Evolutionary conservation across 2,113 vertebrate genomes (phyloP).

Genomic region (Craseonycteris thonglongyai): DNA sequence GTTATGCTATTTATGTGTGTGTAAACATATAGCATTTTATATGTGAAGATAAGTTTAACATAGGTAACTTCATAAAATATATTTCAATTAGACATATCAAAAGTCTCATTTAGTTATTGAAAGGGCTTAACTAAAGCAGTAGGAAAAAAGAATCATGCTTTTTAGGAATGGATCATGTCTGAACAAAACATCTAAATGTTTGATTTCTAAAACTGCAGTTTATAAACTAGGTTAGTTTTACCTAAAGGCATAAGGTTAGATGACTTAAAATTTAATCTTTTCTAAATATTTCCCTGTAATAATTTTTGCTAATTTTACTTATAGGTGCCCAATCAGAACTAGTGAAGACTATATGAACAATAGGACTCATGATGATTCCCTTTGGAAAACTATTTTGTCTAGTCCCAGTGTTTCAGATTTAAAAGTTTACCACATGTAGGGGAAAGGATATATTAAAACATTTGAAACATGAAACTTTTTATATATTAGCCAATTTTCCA

Average conservation of each 20-base stretch:
- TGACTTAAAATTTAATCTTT: slow-evolving; percentile 54
- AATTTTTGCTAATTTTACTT: slow-evolving; percentile 49
- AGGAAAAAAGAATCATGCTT: slow-evolving; percentile 50
- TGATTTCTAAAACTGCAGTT: slow-evolving; percentile 61
- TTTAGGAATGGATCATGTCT: slow-evolving; percentile 51
- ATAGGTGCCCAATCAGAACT: neutral
- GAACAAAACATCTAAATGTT: slow-evolving; percentile 49
- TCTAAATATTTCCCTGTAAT: neutral
- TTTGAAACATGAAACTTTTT: neutral
- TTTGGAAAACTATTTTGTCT: neutral
- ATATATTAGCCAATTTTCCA: neutral
- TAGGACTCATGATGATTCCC: neutral
- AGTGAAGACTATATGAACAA: neutral
- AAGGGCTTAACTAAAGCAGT: slow-evolving; percentile 39
- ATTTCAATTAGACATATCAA: slow-evolving; percentile 50
- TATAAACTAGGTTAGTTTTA: slow-evolving; percentile 40
- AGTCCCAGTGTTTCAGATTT: neutral
- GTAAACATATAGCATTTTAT: slow-evolving; percentile 68
- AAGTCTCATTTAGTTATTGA: slow-evolving; percentile 16
- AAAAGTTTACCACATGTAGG: neutral
- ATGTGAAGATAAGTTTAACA: slow-evolving; percentile 64
- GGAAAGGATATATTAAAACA: neutral
- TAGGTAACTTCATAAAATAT: slow-evolving; percentile 54
- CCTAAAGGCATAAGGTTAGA: slow-evolving; percentile 27
- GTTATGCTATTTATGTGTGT: slow-evolving; percentile 71